Evolutionary conservation across 2,797 vertebrate genomes (phyloP).

Genomic region (Sparus aurata): DNA sequence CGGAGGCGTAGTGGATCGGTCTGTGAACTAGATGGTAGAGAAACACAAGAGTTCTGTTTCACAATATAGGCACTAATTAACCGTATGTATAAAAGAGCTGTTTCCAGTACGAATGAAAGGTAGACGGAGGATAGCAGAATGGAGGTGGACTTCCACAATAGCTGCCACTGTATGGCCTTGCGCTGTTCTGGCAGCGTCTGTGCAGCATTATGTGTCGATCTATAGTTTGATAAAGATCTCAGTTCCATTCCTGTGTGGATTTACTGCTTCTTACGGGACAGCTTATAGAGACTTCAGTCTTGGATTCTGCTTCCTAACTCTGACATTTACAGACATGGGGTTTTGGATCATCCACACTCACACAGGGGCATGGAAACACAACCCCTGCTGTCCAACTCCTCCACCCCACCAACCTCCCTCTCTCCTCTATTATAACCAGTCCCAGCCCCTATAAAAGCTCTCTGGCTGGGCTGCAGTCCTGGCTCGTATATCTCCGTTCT

Average conservation of each 20-base stretch:
- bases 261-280: slow-evolving; percentile 44
- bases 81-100: background rate
- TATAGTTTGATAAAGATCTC: slow-evolving; percentile 65
- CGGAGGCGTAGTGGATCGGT: background rate
- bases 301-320: slow-evolving; percentile 54
- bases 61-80: slow-evolving; percentile 25
- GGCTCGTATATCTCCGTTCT: slow-evolving; percentile 44
- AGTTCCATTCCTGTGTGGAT: slow-evolving; percentile 46
- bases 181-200: slow-evolving; percentile 27
- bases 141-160: slow-evolving; percentile 10
- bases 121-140: slow-evolving; percentile 32
- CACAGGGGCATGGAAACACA: slow-evolving; percentile 66
- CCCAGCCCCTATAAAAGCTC: slow-evolving; percentile 54
- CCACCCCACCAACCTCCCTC: slow-evolving; percentile 24
- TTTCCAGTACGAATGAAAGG: slow-evolving; percentile 27
- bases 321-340: slow-evolving; percentile 69
- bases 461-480: slow-evolving; percentile 44
- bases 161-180: slow-evolving; percentile 37
- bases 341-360: slow-evolving; percentile 61
- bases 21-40: slow-evolving; percentile 13
- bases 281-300: slow-evolving; percentile 51
- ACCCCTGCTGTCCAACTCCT: slow-evolving; percentile 59
- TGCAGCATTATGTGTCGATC: slow-evolving; percentile 21
- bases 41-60: slow-evolving; percentile 33
- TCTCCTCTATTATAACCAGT: slow-evolving; percentile 51